A percentile compares a stretch with the other conserved stretches of the same genome.
phyloP scores from a whole-genome alignment of 2,888 invertebrate genomes.

The Sarcophaga subvicina region DNA sequence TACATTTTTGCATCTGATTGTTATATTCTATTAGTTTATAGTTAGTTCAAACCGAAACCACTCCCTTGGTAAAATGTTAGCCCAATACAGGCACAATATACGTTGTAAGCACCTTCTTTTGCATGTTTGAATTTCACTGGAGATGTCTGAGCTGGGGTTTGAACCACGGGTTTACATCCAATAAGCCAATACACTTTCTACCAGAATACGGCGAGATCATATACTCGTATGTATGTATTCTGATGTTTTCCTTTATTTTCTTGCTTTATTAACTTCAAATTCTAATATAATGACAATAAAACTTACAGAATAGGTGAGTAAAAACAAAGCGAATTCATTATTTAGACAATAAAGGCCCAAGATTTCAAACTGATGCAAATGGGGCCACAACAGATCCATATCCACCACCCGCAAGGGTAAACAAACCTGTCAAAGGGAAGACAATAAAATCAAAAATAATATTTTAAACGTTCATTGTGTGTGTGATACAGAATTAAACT shows the following conservation, averaged over 20 bases:
- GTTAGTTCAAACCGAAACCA: too few species aligned
- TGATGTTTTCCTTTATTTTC: neutral
- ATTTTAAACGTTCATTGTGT: neutral
- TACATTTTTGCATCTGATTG: too few species aligned
- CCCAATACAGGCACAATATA: too few species aligned
- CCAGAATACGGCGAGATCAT: too few species aligned
- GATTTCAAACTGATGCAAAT: conserved; percentile 71
- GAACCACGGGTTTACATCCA: too few species aligned
- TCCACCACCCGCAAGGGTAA: conserved; percentile 47
- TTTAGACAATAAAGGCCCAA: conserved; percentile 76
- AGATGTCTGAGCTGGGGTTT: too few species aligned
- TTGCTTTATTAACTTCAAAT: conserved; percentile 70
- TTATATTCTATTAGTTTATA: too few species aligned
- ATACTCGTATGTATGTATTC: too few species aligned
- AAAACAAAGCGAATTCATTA: conserved; percentile 76
- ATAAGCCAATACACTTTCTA: too few species aligned
- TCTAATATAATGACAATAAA: conserved; percentile 78
- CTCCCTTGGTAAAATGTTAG: too few species aligned
- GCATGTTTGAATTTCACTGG: too few species aligned
- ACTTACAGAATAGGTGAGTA: conserved; percentile 76
- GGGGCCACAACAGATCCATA: conserved; percentile 69
- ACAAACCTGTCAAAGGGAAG: conserved; percentile 25
- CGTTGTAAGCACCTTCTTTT: too few species aligned
- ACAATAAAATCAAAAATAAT: neutral
- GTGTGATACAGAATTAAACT: neutral